Base-by-base conservation (phyloP, 2,888 invertebrate genomes). In the Cryptocephalus moraei region DNA sequence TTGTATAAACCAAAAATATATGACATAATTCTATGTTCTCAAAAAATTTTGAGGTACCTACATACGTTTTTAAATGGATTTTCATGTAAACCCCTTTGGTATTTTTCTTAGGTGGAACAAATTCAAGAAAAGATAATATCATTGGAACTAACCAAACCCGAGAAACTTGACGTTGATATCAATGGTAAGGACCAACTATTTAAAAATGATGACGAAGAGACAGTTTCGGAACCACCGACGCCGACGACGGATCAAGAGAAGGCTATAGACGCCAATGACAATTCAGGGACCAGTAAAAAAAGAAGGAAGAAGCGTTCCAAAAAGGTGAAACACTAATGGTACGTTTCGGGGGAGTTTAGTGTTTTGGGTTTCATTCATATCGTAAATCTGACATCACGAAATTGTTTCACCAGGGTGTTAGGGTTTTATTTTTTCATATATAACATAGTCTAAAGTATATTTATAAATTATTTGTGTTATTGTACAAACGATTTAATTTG, bases 61-160 rank as follows among this genome's bases (percentile, higher is more conserved):
- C 22, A 22, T 22, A 4, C 22, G 3, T 22, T 22, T 4, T 22
- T 22, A 22, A 22, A 22, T 22, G 6, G 6, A 22, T 22, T 22
- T 22, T 22, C 6, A 22, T 22, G 22, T 22, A 6, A 6, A 22
- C 2, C 22, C 6, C n/a, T n/a, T n/a, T n/a, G n/a, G n/a, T 22
- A 36, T 43, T 8, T 44, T 39, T 39, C 39, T 13, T 70, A 87
- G 91, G 90, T 91, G 70, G 91, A 91, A 78, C 91, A 91, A 52
- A 84, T 90, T 54, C 86, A 87, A 73, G 90, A 91, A 73, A 91
- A 90, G 75, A 91, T 91, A 61, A 88, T 91, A 72, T 90, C 91
- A 48, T 73, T 91, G 71, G 91, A 91, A 73, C 73, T 91, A 66
- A 85, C 84, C 52, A 81, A 68, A 56, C 62, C 67, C 32, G 58